Conservation (phyloP, 1,140 invertebrate species). For the Rhopalosiphum padi region DNA sequence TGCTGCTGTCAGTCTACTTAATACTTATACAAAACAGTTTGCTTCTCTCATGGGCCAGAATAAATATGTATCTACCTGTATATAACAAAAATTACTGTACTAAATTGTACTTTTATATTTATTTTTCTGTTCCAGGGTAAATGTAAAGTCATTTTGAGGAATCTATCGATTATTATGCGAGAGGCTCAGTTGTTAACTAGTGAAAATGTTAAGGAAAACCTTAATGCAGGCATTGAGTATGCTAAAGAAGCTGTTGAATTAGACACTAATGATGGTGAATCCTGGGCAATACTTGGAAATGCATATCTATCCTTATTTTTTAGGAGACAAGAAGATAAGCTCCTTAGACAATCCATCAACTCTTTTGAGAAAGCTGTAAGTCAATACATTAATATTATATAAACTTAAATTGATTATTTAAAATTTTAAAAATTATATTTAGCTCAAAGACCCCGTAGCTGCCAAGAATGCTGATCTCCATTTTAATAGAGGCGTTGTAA, state of each 20-base stretch:
- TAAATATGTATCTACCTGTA: neutral
- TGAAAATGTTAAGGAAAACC: constrained; percentile 71
- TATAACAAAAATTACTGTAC: neutral
- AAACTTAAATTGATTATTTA: neutral
- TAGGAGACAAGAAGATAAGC: constrained; percentile 75
- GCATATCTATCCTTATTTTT: constrained; percentile 85
- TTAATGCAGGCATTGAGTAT: constrained; percentile 76
- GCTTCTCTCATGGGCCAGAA: too few relatives aligned
- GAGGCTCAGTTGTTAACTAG: constrained; percentile 69
- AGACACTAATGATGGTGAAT: constrained; percentile 82
- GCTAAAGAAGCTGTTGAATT: constrained; percentile 85
- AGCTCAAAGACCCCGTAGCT: constrained; percentile 70
- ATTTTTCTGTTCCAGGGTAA: constrained; percentile 68
- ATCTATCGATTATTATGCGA: constrained; percentile 83
- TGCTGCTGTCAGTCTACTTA: too few relatives aligned
- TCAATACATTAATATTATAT: neutral
- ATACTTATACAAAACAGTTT: too few relatives aligned
- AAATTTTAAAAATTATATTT: constrained; percentile 33
- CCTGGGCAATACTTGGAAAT: constrained; percentile 87
- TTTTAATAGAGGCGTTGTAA: constrained; percentile 85
- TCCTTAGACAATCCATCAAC: constrained; percentile 77
- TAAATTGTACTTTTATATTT: neutral
- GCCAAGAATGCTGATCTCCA: constrained; percentile 80
- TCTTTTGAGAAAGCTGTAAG: constrained; percentile 82
- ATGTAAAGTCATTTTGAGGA: constrained; percentile 81